These are phyloP conservation scores for Parazoanthus atlanticus DNA, from an alignment of 92 coral and sea anemone genomes.

Conservation along the genomic window DNA sequence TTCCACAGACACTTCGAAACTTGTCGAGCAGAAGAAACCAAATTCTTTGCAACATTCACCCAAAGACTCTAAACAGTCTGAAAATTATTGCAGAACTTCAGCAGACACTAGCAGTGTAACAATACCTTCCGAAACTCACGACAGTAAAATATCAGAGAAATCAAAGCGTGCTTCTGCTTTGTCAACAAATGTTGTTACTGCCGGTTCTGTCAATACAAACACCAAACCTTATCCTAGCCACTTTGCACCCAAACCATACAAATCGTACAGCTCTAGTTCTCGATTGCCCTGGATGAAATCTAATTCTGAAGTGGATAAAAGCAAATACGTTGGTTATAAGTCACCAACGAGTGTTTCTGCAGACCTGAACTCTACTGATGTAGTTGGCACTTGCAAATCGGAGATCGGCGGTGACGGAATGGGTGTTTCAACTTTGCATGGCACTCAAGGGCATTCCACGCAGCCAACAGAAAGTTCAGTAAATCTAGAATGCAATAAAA, in stretches of 20 bases:
- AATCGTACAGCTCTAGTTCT: constrained; percentile 37
- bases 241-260: constrained; percentile 54
- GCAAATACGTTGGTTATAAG: background rate
- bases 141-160: background rate
- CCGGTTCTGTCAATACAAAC: background rate
- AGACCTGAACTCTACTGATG: background rate
- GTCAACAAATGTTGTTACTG: background rate
- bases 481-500: background rate
- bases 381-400: background rate
- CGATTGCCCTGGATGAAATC: constrained; percentile 58
- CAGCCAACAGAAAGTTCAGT: background rate
- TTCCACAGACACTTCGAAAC: background rate
- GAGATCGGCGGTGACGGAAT: background rate
- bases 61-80: background rate
- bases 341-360: background rate
- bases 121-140: background rate
- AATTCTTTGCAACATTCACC: constrained; percentile 1
- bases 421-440: background rate
- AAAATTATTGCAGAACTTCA: constrained; percentile 1
- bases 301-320: constrained; percentile 11
- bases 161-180: background rate
- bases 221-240: background rate
- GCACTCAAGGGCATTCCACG: background rate
- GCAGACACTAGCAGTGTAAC: background rate
- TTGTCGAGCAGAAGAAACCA: constrained; percentile 11